These are phyloP conservation scores for Drosophila heteroneura DNA, from an alignment of 2,888 invertebrate genomes.

Conservation along the genomic window DNA sequence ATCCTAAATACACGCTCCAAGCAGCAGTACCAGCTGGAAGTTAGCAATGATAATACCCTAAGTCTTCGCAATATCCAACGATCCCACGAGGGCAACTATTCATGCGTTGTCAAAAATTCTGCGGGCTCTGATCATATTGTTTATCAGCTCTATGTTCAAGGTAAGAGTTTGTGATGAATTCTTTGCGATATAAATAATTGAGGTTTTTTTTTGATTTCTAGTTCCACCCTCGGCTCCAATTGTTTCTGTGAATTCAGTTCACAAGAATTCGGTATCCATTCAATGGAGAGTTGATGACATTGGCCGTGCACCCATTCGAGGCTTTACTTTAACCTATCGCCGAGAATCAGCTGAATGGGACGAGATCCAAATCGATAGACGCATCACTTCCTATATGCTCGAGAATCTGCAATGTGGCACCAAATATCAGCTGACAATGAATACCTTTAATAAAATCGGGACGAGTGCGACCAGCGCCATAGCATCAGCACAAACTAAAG, in stretches of 20 bases:
- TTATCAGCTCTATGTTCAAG: slow-evolving; percentile 87
- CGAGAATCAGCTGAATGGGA: slow-evolving; percentile 87
- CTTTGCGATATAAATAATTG: not conserved
- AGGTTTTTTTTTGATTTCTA: slow-evolving; percentile 31
- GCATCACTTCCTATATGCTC: slow-evolving; percentile 88
- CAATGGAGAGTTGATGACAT: slow-evolving; percentile 87
- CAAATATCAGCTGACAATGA: slow-evolving; percentile 90
- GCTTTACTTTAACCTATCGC: slow-evolving; percentile 86
- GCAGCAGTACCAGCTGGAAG: slow-evolving; percentile 84
- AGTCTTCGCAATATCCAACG: slow-evolving; percentile 86
- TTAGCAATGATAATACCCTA: slow-evolving; percentile 86
- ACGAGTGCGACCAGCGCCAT: slow-evolving; percentile 89
- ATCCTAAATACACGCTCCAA: slow-evolving; percentile 85
- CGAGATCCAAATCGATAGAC: slow-evolving; percentile 86
- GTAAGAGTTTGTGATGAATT: slow-evolving; percentile 70
- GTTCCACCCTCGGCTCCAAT: slow-evolving; percentile 88
- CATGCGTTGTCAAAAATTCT: slow-evolving; percentile 86
- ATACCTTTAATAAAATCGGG: slow-evolving; percentile 91
- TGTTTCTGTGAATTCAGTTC: slow-evolving; percentile 86
- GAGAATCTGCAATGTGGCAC: slow-evolving; percentile 92
- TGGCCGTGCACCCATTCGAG: slow-evolving; percentile 86
- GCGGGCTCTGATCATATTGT: slow-evolving; percentile 86
- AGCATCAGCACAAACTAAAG: slow-evolving; percentile 90
- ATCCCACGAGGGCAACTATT: slow-evolving; percentile 87
- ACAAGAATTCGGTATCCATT: slow-evolving; percentile 86